Conservation (phyloP, 2,797 vertebrate species). For the Oryzias sinensis region DNA sequence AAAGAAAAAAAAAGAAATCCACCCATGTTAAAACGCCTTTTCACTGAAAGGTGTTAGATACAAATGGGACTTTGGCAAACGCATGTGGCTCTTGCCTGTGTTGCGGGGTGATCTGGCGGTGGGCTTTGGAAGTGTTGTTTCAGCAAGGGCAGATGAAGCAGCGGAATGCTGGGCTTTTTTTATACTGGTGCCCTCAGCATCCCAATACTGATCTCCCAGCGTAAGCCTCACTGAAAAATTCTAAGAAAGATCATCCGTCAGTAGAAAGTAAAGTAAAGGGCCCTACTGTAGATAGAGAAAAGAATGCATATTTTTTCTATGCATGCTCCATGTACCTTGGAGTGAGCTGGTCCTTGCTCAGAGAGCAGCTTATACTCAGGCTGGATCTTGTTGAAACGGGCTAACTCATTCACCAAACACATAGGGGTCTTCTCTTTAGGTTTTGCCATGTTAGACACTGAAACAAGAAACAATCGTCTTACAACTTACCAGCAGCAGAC, state of each 20-base stretch:
- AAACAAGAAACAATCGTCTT: conserved; percentile 11
- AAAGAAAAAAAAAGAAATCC: conserved; percentile 18
- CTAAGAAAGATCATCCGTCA: conserved; percentile 53
- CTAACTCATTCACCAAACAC: conserved; percentile 99
- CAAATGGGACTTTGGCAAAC: background rate
- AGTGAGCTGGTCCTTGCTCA: conserved; percentile 94
- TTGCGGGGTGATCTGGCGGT: conserved; percentile 83
- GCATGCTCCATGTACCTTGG: conserved; percentile 78
- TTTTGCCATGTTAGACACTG: conserved; percentile 98
- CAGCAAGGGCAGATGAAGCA: conserved; percentile 87
- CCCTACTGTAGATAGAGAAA: background rate
- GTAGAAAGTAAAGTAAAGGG: background rate
- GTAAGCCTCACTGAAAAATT: conserved; percentile 92
- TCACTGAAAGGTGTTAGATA: background rate
- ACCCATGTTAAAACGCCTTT: conserved; percentile 6
- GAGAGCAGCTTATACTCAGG: conserved; percentile 93
- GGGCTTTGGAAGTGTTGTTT: conserved; percentile 90
- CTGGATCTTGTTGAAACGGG: conserved; percentile 96
- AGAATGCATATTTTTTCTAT: background rate
- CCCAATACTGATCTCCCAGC: conserved; percentile 92
- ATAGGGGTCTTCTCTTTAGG: conserved; percentile 99
- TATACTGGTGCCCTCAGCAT: conserved; percentile 93
- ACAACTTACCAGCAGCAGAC: background rate
- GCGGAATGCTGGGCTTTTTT: conserved; percentile 95
- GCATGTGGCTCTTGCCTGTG: conserved; percentile 83